phyloP scores from a whole-genome alignment of 2,888 invertebrate species.

The Lasioglossum villosulum region DNA sequence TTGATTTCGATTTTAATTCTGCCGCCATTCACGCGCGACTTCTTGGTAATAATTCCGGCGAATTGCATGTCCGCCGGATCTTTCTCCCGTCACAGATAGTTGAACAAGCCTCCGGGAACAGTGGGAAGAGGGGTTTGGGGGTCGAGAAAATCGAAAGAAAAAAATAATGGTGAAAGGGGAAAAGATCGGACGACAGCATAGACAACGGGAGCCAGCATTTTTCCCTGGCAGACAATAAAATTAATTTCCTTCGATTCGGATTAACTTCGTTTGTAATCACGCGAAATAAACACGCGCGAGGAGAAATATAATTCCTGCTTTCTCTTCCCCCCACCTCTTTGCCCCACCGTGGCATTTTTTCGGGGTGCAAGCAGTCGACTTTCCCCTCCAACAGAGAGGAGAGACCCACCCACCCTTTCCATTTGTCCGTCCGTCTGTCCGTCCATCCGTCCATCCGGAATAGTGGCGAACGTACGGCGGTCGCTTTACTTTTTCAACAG shows the following conservation, averaged over 20 bases:
- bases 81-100: conserved; percentile 12
- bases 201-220: conserved; percentile 39
- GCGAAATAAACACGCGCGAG: conserved; percentile 78
- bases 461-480: conserved; percentile 72
- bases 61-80: conserved; percentile 51
- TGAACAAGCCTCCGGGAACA: neutral
- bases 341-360: conserved; percentile 1
- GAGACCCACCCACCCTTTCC: conserved; percentile 29
- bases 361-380: conserved; percentile 53
- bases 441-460: conserved; percentile 66
- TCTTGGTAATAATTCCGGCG: conserved; percentile 50
- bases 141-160: neutral
- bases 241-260: conserved; percentile 85
- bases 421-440: conserved; percentile 62
- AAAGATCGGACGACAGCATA: conserved; percentile 34
- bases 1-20: conserved; percentile 53
- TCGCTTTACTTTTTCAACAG: conserved; percentile 74
- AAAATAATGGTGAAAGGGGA: conserved; percentile 12
- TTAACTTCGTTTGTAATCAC: conserved; percentile 84
- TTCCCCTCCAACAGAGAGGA: conserved; percentile 19
- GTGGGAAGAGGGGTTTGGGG: neutral
- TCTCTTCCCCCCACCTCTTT: neutral
- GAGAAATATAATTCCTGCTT: conserved; percentile 60
- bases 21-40: conserved; percentile 29
- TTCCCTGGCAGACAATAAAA: conserved; percentile 80